phyloP scores from a whole-genome alignment of 2,888 invertebrate species.

The Lycia hirtaria region DNA sequence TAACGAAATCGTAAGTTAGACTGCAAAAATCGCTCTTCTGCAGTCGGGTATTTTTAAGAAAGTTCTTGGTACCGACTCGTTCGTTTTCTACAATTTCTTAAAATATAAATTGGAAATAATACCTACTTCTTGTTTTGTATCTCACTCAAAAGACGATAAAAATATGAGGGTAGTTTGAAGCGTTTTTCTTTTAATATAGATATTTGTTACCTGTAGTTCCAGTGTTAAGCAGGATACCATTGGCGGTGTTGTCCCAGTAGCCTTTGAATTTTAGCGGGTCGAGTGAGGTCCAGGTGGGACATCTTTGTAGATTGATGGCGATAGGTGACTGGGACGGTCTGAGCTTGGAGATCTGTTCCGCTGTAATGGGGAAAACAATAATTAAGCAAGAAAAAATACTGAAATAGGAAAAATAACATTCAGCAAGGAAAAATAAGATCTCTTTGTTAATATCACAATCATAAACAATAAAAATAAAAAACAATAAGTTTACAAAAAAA shows the following conservation, averaged over 20 bases:
- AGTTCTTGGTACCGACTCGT: too few relatives aligned
- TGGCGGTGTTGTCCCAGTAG: constrained; percentile 85
- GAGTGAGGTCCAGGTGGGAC: constrained; percentile 79
- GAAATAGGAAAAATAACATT: background rate
- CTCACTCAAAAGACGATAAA: too few relatives aligned
- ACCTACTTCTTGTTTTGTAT: too few relatives aligned
- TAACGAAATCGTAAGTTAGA: too few relatives aligned
- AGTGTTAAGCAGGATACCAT: constrained; percentile 87
- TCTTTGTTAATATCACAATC: too few relatives aligned
- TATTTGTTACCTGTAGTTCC: constrained; percentile 86
- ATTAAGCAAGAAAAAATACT: background rate
- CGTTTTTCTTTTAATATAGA: background rate
- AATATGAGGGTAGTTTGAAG: background rate
- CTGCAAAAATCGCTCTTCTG: too few relatives aligned
- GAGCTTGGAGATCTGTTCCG: constrained; percentile 76
- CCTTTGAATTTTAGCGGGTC: constrained; percentile 85
- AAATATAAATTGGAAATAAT: too few relatives aligned
- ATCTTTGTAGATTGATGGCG: constrained; percentile 76
- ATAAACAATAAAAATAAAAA: too few relatives aligned
- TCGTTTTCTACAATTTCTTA: too few relatives aligned
- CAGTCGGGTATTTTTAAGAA: too few relatives aligned
- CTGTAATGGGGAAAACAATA: constrained; percentile 48
- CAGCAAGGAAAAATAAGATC: too few relatives aligned
- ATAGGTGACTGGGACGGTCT: constrained; percentile 88
- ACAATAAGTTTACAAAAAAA: too few relatives aligned